Conservation (phyloP, 2,113 vertebrate species). For the Opisthocomus hoazin region DNA sequence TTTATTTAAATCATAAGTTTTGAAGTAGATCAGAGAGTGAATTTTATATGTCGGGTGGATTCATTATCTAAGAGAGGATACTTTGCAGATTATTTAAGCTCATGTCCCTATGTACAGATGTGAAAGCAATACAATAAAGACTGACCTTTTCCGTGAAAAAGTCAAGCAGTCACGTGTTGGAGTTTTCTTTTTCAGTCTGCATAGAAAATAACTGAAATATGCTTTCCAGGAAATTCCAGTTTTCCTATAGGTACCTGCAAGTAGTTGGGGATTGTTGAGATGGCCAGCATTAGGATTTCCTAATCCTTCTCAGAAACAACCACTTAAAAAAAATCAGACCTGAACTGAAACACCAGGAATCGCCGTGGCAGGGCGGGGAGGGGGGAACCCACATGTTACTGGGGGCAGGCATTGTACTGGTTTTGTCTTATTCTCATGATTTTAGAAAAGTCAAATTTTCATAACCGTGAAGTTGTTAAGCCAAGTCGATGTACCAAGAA, state of each 20-base stretch:
- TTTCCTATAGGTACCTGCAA: neutral
- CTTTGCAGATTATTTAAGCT: constrained; percentile 57
- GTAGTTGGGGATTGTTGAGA: neutral
- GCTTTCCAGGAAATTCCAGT: neutral
- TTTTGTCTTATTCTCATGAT: neutral
- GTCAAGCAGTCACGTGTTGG: neutral
- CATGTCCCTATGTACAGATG: constrained; percentile 44
- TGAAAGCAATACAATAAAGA: constrained; percentile 74
- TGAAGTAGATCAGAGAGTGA: constrained; percentile 29
- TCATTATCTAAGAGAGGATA: neutral
- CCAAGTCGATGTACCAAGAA: neutral
- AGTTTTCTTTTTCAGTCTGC: neutral
- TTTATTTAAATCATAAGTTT: constrained; percentile 45
- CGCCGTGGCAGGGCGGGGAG: neutral
- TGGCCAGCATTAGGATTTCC: neutral
- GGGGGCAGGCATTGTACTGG: neutral
- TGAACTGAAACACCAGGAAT: neutral
- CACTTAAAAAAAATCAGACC: neutral
- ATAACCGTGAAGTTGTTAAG: neutral
- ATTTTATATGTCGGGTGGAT: constrained; percentile 29
- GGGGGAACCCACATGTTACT: neutral
- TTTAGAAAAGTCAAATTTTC: neutral
- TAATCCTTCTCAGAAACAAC: neutral
- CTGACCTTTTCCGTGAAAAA: constrained; percentile 64
- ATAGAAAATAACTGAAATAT: neutral